phyloP scores from a whole-genome alignment of 2,113 vertebrate species.

The Micronycteris hirsuta region DNA sequence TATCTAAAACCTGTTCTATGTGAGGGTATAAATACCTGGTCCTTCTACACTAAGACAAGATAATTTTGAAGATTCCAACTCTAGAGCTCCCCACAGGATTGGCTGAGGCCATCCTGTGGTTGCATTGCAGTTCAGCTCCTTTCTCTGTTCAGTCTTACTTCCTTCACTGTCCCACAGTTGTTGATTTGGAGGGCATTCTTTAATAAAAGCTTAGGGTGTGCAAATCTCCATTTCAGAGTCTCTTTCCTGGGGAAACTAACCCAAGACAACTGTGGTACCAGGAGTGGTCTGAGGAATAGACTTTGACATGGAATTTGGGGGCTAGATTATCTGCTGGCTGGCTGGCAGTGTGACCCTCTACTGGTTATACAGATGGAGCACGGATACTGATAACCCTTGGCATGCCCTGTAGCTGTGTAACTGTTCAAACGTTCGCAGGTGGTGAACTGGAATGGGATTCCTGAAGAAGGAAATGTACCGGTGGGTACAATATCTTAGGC shows the following conservation, averaged over 20 bases:
- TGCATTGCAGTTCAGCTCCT: neutral
- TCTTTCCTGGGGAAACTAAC: neutral
- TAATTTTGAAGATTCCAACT: neutral
- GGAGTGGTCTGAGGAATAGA: constrained; percentile 13
- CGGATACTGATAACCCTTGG: neutral
- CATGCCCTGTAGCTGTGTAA: neutral
- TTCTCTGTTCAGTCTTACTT: neutral
- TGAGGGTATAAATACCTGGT: neutral
- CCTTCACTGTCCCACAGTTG: neutral
- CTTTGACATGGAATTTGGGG: neutral
- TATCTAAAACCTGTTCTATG: neutral
- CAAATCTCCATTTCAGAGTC: neutral
- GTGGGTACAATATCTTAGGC: neutral
- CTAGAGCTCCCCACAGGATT: neutral
- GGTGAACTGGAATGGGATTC: neutral
- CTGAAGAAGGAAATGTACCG: neutral
- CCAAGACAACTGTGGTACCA: neutral
- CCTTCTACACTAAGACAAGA: neutral
- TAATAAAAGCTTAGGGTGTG: neutral
- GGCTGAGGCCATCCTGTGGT: neutral
- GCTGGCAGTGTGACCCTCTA: neutral
- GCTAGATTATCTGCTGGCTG: neutral
- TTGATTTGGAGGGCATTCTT: neutral
- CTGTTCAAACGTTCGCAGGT: neutral
- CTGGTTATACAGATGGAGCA: neutral